These are phyloP conservation scores for Sycophila sp. DNA, from an alignment of 1,140 invertebrate species.

Conservation along the genomic window DNA sequence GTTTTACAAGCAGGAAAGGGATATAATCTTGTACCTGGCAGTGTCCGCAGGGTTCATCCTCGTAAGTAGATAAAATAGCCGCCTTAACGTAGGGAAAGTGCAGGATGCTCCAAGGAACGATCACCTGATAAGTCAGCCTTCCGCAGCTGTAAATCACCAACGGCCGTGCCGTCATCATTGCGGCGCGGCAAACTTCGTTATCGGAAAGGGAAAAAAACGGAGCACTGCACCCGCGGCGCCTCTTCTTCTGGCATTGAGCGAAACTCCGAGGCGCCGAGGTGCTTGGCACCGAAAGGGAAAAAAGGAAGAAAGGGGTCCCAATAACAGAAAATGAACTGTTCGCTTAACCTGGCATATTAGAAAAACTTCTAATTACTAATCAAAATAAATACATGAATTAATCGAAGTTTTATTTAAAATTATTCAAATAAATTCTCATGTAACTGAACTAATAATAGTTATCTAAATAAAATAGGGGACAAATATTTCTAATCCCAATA, in stretches of 20 bases:
- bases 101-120: conserved; percentile 61
- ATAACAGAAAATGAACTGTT: conserved; percentile 56
- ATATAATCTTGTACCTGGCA: conserved; percentile 50
- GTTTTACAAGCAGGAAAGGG: too few species aligned
- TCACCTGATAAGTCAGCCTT: conserved; percentile 57
- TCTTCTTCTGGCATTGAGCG: too few species aligned
- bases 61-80: conserved; percentile 58
- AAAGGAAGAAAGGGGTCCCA: conserved; percentile 62
- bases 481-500: too few species aligned
- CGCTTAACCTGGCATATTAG: conserved; percentile 36
- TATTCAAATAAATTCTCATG: background rate
- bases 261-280: too few species aligned
- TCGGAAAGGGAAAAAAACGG: too few species aligned
- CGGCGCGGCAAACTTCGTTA: too few species aligned
- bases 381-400: conserved; percentile 26
- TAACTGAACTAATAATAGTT: background rate
- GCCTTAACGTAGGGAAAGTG: conserved; percentile 63
- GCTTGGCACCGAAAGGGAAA: too few species aligned
- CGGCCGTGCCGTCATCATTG: too few species aligned
- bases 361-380: conserved; percentile 37
- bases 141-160: conserved; percentile 56
- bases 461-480: too few species aligned
- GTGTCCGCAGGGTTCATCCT: conserved; percentile 59
- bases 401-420: background rate
- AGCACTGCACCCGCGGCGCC: too few species aligned